Evolutionary conservation across 2,797 vertebrate species (phyloP), one percentile per base, ranked within the genome.

Genomic region (Diplodus sargus): DNA sequence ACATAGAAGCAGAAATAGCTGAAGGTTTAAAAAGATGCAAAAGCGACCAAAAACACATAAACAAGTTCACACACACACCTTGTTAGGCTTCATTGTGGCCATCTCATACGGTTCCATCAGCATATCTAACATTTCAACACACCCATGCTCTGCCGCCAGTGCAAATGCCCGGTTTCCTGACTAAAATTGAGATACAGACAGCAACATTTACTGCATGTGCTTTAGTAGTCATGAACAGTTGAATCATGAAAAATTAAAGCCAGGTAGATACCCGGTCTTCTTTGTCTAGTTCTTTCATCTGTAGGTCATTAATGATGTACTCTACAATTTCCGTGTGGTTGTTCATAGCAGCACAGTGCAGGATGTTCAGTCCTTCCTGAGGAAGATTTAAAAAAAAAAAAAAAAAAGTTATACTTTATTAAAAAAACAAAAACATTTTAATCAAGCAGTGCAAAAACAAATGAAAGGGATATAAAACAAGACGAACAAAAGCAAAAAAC

Each of bases 301-400:
- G 96, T 72, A 98, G 93, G 79, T 99, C 97, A 85, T 95, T 92
- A n/a, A 98, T 79, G 48, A 99, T 95, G 93, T 97, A 97, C 59
- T 96, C 92, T n/a, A 96, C 23, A 16, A 98, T 95, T 39, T 88
- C 93, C 49, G 95, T 90, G 39, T 94, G 96, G 92, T 97, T 96
- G 89, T 96, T 97, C 89, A 97, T 93, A 60, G 97, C 96, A 69
- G 96, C 97, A 12, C 97, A 98, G 85, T 99, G 97, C 76, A 99
- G 83, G 52, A 95, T 96, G 17, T 97, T 98, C 93, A 95, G 93
- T 86, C 96, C 95, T 57, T 97, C 96, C 97, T 98, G 84, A 82
- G 81, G 61, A 69, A 56, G 23, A n/a, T n/a, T n/a, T n/a, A n/a
- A n/a, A n/a, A n/a, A n/a, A 61, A 74, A 65, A 67, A 52, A 43